A percentile compares a stretch with the other conserved stretches of the same genome.
These are phyloP conservation scores for Lamellibrachia columna DNA, from an alignment of 2,888 invertebrate species.

Conservation along the genomic window DNA sequence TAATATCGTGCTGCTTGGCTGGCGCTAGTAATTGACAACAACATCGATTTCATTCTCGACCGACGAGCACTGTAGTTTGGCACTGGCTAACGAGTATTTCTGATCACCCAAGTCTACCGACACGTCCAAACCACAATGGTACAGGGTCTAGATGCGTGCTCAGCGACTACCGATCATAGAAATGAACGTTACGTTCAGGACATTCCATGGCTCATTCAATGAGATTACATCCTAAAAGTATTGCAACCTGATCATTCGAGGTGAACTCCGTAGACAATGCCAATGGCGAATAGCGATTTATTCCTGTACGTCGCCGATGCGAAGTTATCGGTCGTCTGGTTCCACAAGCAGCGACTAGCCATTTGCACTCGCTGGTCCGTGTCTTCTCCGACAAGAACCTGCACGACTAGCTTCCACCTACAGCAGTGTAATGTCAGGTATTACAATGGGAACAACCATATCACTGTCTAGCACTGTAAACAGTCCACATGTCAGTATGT, in stretches of 20 bases:
- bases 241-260: constrained; percentile 32
- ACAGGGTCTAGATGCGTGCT: background rate
- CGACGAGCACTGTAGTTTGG: background rate
- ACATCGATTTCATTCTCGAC: background rate
- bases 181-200: background rate
- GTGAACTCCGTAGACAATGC: constrained; percentile 42
- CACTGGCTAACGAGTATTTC: background rate
- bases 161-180: background rate
- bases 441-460: background rate
- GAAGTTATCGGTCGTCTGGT: constrained; percentile 41
- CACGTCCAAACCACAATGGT: background rate
- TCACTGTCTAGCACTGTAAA: background rate
- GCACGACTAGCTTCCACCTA: constrained; percentile 43
- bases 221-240: background rate
- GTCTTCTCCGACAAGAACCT: constrained; percentile 44
- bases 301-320: constrained; percentile 43
- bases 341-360: constrained; percentile 45
- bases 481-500: too few species aligned
- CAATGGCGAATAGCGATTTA: constrained; percentile 40
- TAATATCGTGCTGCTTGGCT: background rate
- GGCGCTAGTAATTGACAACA: background rate
- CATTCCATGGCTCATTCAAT: background rate
- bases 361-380: constrained; percentile 39
- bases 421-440: background rate
- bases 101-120: background rate